Base-by-base conservation (phyloP, 1,140 invertebrate genomes). In the Episyrphus balteatus region DNA sequence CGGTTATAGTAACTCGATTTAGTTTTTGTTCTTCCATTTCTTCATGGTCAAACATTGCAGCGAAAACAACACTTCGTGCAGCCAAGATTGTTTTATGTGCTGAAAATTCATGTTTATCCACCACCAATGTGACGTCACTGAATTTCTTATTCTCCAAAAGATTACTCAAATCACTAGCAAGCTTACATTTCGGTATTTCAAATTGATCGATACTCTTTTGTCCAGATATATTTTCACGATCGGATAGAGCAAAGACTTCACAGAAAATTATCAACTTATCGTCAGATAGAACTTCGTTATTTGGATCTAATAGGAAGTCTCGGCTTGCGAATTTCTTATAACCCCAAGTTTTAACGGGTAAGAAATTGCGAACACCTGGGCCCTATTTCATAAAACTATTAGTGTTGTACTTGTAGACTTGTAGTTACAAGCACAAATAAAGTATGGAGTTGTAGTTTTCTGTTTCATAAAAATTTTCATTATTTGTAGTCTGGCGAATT, bases 291-390 rank as follows among this genome's bases (percentile, higher is more conserved):
- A 41, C 21, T 19, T 80, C 80, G 61, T 83, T 83, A 21, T 73
- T 70, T 69, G 83, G 80, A 59, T 83, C 80, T 53, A 83, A 65
- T 32, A 83, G 65, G 59, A 81, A 81, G 61, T 82, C 79, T 53
- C 80, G 55, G 33, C 79, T 57, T 42, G 83, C 82, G 58, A 83
- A 83, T 56, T 83, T 82, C 62, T 83, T 82, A 62, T 83, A 83
- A 10, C 80, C 80, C 79, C 81, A 82, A 61, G 82, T 79, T 64
- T 82, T 83, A 36, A 79, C 80, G 59, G 81, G 78, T n/a, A 82
- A 78, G 68, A 82, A 83, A 15, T 11, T 10, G 6, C 10, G 17
- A n/a, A n/a, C n/a, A n/a, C n/a, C n/a, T n/a, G n/a, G n/a, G n/a
- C n/a, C n/a, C n/a, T n/a, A n/a, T n/a, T n/a, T n/a, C n/a, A n/a